Percentiles rank a stretch among this genome's conserved stretches.
These are phyloP conservation scores for Characodon lateralis DNA, from an alignment of 2,797 vertebrate genomes.

Conservation along the genomic window DNA sequence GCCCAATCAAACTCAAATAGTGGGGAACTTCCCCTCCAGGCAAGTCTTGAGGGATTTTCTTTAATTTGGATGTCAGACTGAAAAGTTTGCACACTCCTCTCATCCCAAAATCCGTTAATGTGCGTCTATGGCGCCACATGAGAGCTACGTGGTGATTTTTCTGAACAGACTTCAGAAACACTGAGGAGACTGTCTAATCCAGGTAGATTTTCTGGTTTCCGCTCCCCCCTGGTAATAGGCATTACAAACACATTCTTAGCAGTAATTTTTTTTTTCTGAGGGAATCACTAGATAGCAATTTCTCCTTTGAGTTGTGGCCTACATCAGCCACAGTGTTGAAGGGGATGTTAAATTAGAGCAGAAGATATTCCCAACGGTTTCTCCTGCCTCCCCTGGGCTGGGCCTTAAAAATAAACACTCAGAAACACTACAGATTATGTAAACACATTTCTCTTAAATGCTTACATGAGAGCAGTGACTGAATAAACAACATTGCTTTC, in stretches of 20 bases:
- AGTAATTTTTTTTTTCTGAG: conserved; percentile 44
- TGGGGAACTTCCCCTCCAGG: conserved; percentile 66
- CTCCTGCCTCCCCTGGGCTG: conserved; percentile 50
- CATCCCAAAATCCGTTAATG: conserved; percentile 67
- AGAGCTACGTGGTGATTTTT: conserved; percentile 52
- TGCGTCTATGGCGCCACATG: conserved; percentile 56
- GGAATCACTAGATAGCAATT: conserved; percentile 66
- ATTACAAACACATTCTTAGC: conserved; percentile 47
- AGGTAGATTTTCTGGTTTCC: conserved; percentile 50
- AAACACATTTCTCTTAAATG: conserved; percentile 62
- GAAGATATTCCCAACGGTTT: conserved; percentile 61
- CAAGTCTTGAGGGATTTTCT: conserved; percentile 72
- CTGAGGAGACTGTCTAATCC: conserved; percentile 56
- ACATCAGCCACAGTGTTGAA: conserved; percentile 53
- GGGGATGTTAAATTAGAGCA: conserved; percentile 51
- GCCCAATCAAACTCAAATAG: conserved; percentile 79
- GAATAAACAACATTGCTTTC: conserved; percentile 49
- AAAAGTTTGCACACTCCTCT: conserved; percentile 72
- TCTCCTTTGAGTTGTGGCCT: conserved; percentile 54
- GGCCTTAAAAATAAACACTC: conserved; percentile 69
- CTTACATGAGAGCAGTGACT: conserved; percentile 43
- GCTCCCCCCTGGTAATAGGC: conserved; percentile 42
- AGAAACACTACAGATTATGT: conserved; percentile 63
- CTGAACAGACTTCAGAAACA: conserved; percentile 35
- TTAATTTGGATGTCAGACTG: conserved; percentile 75